Base-by-base conservation (phyloP, 2,113 vertebrate species). In the Phyllostomus discolor region DNA sequence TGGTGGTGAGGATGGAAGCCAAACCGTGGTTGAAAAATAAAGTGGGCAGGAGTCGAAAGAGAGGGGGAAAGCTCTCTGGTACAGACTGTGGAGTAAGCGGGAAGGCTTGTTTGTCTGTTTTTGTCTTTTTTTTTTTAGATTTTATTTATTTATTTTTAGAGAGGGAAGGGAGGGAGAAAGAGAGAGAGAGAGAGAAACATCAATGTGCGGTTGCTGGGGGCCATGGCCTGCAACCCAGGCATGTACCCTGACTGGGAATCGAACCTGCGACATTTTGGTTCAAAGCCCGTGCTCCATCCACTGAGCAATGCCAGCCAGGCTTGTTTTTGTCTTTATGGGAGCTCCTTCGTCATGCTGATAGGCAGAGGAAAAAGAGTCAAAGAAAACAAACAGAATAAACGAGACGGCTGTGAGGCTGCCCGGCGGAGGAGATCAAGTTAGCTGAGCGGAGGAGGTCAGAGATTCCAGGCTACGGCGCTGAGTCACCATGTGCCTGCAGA, bases 1-100 rank as follows among this genome's bases (percentile, higher is more conserved):
- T 22, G 22, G 48, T 26, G n/a, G n/a, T n/a, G 59, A 43, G 33
- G 38, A 17, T 14, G 75, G 66, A 28, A 1, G 28, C 20, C 38
- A 41, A 2, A 1, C 22, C 67, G 7, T 38, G n/a, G 28, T 4
- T 69, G 16, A 67, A 31, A 48, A 87, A 31, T 67, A 7, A 75
- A 79, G 31, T 15, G 64, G 10, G 43, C 24, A 73, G 33, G 67
- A 50, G 28, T 7, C 67, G 67, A n/a, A 75, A 35, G 10, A 79
- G 43, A 72, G 57, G 16, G 12, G 2, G 11, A 33, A 73, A n/a
- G 67, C 54, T 67, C 33, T 1, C 73, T 54, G 38, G 28, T 54
- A 10, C 6, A 54, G 43, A 26, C 24, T 19, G 10, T 16, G 10
- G 43, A 15, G 10, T 1, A 0, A 11, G 46, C 8, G 10, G 11